Base-by-base conservation (phyloP, 2,888 invertebrate species). In the Macropis europaea region DNA sequence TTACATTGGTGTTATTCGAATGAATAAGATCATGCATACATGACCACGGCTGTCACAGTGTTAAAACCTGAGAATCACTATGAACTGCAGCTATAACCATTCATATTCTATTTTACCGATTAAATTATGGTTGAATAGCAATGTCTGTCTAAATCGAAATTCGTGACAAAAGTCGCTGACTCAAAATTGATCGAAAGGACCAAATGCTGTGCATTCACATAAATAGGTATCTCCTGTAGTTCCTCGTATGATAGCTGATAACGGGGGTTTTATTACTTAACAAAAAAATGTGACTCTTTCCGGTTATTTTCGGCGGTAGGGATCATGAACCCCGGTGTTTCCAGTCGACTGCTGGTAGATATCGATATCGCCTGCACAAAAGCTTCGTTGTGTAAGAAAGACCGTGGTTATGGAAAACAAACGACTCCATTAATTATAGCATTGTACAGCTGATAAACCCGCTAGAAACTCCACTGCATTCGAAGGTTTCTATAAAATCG, bases 391-490 rank as follows among this genome's bases (percentile, higher is more conserved):
- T 75, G 26, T 52, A 32, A 36, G 67, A 67, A 67, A 45, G 64
- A 53, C 38, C 62, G 38, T 38, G 40, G 45, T 73, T 64, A 50
- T 28, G 62, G 76, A 77, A 80, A 77, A 75, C 50, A 69, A 54
- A 72, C 62, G 62, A 59, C 47, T 53, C 45, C 63, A 74, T 79
- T 76, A 72, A 79, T 82, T 71, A 76, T 54, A 50, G 57, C 67
- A 76, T 76, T 76, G 62, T 73, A 64, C 62, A 45, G 32, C 34
- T 54, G 72, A 73, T 71, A 71, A 71, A 71, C 48, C 52, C 26
- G 6, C 69, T n/a, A 42, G 13, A 32, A 9, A 15, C n/a, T 38
- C 7, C 19, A 5, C n/a, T n/a, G 17, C 28, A 13, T 48, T 26
- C n/a, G 28, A 15, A 64, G 53, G 67, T 26, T 54, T n/a, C 24